A percentile compares a stretch with the other conserved stretches of the same genome.
Conservation (phyloP, 2,113 vertebrate species). For the Delphinus delphis region DNA sequence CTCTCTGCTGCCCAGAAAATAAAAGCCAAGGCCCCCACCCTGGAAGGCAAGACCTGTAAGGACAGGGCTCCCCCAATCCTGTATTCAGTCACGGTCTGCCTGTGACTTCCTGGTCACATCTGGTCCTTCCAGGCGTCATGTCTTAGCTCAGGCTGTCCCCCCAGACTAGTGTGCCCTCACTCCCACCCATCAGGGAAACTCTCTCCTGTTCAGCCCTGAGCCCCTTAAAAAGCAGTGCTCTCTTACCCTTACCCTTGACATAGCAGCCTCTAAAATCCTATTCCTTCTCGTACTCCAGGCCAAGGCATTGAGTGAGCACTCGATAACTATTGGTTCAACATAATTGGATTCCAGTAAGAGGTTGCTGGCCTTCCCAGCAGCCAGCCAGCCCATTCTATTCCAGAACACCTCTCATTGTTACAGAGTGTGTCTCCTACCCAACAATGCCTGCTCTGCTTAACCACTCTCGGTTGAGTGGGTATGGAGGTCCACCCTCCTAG, state of each 20-base stretch:
- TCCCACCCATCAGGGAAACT: background rate
- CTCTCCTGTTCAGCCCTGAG: rapidly evolving
- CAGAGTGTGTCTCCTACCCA: background rate
- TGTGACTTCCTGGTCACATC: background rate
- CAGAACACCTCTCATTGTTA: conserved; percentile 58
- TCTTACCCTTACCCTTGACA: background rate
- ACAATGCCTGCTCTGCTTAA: background rate
- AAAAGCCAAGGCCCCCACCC: background rate
- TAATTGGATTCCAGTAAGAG: background rate
- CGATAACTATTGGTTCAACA: background rate
- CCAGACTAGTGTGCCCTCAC: background rate
- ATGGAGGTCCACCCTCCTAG: background rate
- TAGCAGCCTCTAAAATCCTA: background rate
- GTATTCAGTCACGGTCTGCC: background rate
- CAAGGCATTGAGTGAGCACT: background rate
- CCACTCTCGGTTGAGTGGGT: no score
- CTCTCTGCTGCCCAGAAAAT: background rate
- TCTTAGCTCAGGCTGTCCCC: background rate
- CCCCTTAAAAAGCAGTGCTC: background rate
- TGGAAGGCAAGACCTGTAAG: background rate
- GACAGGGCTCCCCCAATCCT: rapidly evolving
- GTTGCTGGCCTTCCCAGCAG: background rate
- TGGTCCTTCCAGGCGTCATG: background rate
- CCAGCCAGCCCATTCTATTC: background rate
- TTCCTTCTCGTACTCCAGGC: background rate